Percentiles rank a stretch among this genome's conserved stretches.
These are phyloP conservation scores for Musca vetustissima DNA, from an alignment of 1,140 invertebrate species.

Conservation along the genomic window DNA sequence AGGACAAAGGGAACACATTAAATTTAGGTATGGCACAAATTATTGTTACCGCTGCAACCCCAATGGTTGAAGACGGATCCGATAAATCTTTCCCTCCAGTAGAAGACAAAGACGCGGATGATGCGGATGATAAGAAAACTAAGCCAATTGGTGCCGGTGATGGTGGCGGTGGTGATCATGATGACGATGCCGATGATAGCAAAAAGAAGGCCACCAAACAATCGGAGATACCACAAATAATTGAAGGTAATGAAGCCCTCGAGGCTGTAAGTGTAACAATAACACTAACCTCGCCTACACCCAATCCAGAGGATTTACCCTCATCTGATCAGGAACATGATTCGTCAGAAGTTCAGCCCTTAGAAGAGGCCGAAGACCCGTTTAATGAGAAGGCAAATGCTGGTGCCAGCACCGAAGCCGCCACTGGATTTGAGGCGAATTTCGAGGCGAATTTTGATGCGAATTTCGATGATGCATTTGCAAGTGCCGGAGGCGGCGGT, in stretches of 20 bases:
- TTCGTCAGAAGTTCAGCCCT: constrained; percentile 37
- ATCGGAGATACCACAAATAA: constrained; percentile 34
- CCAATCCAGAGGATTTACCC: constrained; percentile 44
- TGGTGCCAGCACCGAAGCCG: constrained; percentile 30
- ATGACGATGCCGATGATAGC: neutral
- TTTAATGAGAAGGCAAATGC: constrained; percentile 43
- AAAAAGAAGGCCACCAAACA: constrained; percentile 35
- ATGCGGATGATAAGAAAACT: constrained; percentile 33
- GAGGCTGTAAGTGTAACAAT: constrained; percentile 11
- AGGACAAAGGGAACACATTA: constrained; percentile 55
- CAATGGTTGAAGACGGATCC: constrained; percentile 74
- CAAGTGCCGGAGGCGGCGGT: constrained; percentile 11
- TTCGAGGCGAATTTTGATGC: constrained; percentile 51
- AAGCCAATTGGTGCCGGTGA: no score
- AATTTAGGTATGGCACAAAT: constrained; percentile 78
- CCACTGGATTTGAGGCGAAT: constrained; percentile 44
- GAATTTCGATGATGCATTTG: constrained; percentile 52
- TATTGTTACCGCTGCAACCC: constrained; percentile 85
- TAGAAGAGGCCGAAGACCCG: constrained; percentile 48
- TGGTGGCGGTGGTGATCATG: constrained; percentile 1
- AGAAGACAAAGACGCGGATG: constrained; percentile 44
- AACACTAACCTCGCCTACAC: constrained; percentile 18
- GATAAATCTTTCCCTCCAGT: constrained; percentile 57
- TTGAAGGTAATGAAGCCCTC: constrained; percentile 33
- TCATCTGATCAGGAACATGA: constrained; percentile 41